Conservation (phyloP, 2,888 invertebrate genomes). For the Protonemura montana region DNA sequence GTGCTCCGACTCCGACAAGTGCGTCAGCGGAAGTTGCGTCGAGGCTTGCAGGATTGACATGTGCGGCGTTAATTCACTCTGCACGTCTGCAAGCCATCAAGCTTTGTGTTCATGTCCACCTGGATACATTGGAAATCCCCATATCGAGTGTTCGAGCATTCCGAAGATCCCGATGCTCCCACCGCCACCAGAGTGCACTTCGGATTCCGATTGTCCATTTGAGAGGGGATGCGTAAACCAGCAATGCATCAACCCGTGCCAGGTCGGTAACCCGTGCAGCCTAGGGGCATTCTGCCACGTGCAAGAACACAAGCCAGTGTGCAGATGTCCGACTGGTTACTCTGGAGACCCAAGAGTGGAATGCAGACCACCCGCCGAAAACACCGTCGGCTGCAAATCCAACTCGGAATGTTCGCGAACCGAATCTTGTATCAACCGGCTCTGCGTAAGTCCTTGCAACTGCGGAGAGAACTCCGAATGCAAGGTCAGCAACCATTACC, state of each 20-base stretch:
- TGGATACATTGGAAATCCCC: constrained; percentile 80
- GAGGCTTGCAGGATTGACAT: constrained; percentile 79
- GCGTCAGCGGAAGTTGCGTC: constrained; percentile 77
- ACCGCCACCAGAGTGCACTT: constrained; percentile 73
- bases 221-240: constrained; percentile 81
- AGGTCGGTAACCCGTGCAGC: constrained; percentile 74
- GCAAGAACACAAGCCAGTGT: constrained; percentile 76
- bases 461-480: constrained; percentile 87
- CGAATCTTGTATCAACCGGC: constrained; percentile 82
- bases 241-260: constrained; percentile 80
- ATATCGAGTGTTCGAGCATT: constrained; percentile 72
- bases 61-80: constrained; percentile 85
- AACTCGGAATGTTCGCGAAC: constrained; percentile 82
- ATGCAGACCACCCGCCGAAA: constrained; percentile 73
- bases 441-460: constrained; percentile 84
- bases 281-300: constrained; percentile 83
- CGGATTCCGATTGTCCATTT: constrained; percentile 77
- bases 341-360: constrained; percentile 75
- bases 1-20: constrained; percentile 77
- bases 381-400: constrained; percentile 76
- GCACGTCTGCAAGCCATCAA: constrained; percentile 77
- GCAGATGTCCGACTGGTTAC: constrained; percentile 82
- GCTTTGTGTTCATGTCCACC: constrained; percentile 81
- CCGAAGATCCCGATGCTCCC: constrained; percentile 52
- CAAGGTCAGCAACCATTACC: constrained; percentile 81